Percentiles rank a stretch among this genome's conserved stretches.
Conservation (phyloP, 2,888 invertebrate species). For the Meloe dianella region DNA sequence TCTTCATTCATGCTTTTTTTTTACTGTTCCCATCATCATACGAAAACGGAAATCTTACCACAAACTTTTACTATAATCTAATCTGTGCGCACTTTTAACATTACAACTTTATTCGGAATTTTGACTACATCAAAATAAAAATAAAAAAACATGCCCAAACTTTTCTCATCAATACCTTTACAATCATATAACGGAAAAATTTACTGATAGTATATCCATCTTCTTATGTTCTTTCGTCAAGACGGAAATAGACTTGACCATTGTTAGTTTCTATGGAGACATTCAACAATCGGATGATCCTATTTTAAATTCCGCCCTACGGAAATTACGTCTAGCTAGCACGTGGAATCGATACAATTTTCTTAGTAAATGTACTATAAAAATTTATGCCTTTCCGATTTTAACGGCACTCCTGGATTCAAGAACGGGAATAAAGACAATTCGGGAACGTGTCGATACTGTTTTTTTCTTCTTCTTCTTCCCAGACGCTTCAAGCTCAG, state of each 20-base stretch:
- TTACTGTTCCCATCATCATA: not conserved
- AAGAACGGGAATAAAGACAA: conserved; percentile 41
- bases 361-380: conserved; percentile 53
- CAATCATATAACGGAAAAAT: not conserved
- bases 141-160: not conserved
- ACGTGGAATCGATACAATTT: conserved; percentile 51
- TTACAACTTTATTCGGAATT: conserved; percentile 43
- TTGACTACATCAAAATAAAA: conserved; percentile 45
- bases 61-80: conserved; percentile 44
- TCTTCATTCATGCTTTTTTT: not conserved
- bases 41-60: conserved; percentile 32
- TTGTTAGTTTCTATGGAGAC: conserved; percentile 44
- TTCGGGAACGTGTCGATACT: conserved; percentile 35
- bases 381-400: conserved; percentile 53
- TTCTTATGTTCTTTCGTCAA: conserved; percentile 33
- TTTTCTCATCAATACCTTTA: conserved; percentile 26
- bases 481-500: not conserved
- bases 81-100: conserved; percentile 44
- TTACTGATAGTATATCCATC: conserved; percentile 23
- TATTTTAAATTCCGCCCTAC: conserved; percentile 43
- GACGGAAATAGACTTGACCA: conserved; percentile 53
- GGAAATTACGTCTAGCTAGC: conserved; percentile 48
- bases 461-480: too few species aligned
- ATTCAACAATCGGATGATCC: conserved; percentile 43
- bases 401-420: conserved; percentile 40